Conservation (phyloP, 2,888 invertebrate species). For the Philereme vetulata region DNA sequence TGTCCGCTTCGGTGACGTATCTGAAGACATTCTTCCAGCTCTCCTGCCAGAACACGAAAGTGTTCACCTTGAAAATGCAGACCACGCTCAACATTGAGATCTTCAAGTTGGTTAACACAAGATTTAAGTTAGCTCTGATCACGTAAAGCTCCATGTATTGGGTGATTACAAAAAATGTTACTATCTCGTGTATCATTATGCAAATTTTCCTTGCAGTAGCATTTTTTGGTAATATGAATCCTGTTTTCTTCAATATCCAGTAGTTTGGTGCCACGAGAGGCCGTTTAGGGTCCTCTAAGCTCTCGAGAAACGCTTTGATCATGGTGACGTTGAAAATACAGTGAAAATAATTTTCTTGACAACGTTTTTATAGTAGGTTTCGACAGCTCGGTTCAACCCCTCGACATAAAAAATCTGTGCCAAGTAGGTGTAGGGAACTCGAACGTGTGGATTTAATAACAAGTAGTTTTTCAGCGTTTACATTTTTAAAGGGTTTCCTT, state of each 20-base stretch:
- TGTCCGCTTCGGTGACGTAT: slow-evolving; percentile 66
- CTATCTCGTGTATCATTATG: slow-evolving; percentile 57
- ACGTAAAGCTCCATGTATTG: slow-evolving; percentile 68
- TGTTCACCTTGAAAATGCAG: slow-evolving; percentile 64
- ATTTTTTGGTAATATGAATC: slow-evolving; percentile 60
- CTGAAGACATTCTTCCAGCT: slow-evolving; percentile 62
- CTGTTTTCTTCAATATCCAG: slow-evolving; percentile 60
- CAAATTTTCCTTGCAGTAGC: slow-evolving; percentile 43
- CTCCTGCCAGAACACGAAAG: slow-evolving; percentile 63
- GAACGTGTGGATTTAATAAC: slow-evolving; percentile 17
- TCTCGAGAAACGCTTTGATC: slow-evolving; percentile 43
- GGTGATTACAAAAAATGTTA: slow-evolving; percentile 60
- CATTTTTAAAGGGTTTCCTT: slow-evolving; percentile 6
- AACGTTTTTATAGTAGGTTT: slow-evolving; percentile 18
- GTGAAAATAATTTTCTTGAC: slow-evolving; percentile 23
- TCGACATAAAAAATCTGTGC: slow-evolving; percentile 15
- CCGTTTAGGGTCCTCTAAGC: slow-evolving; percentile 55
- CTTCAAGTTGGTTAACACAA: slow-evolving; percentile 65
- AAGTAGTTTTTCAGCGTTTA: slow-evolving; percentile 2
- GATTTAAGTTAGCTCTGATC: slow-evolving; percentile 62
- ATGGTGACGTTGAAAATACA: slow-evolving; percentile 24
- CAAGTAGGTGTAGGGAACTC: slow-evolving; percentile 10
- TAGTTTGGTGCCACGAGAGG: slow-evolving; percentile 67
- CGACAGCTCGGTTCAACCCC: slow-evolving; percentile 22
- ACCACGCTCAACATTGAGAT: slow-evolving; percentile 73